Conservation (phyloP, 2,797 vertebrate genomes). For the Phataginus tetradactyla region DNA sequence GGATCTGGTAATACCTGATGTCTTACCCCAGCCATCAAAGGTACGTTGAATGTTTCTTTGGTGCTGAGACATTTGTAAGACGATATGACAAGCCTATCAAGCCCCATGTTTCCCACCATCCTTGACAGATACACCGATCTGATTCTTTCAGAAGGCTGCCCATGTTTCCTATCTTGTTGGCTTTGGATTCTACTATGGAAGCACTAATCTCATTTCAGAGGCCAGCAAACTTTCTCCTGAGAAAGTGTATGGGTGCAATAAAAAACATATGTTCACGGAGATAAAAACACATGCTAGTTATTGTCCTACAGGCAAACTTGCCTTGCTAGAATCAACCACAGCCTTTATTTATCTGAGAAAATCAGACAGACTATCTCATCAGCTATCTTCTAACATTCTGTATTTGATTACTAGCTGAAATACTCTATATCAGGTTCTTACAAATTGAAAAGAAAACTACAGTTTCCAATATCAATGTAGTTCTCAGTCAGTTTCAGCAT, state of each 20-base stretch:
- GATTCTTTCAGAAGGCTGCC: neutral
- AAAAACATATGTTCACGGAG: conserved; percentile 45
- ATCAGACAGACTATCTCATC: conserved; percentile 57
- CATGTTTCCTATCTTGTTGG: neutral
- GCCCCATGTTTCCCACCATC: neutral
- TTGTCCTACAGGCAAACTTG: conserved; percentile 47
- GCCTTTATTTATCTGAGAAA: conserved; percentile 64
- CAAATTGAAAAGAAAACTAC: neutral
- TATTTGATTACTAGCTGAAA: conserved; percentile 52
- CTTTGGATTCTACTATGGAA: neutral
- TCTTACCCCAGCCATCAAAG: neutral
- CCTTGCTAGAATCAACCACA: conserved; percentile 46
- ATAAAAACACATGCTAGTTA: conserved; percentile 36
- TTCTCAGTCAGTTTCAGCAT: neutral
- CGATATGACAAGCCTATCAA: neutral
- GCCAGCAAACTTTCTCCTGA: neutral
- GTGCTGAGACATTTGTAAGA: neutral
- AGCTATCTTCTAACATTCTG: conserved; percentile 52
- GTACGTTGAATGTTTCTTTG: neutral
- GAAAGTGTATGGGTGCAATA: conserved; percentile 27
- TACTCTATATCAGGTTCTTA: neutral
- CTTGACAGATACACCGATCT: neutral
- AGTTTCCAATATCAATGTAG: neutral
- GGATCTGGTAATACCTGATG: neutral
- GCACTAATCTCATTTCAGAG: neutral